Evolutionary conservation across 2,797 vertebrate genomes (phyloP).

Genomic region (Holocentrus rufus): DNA sequence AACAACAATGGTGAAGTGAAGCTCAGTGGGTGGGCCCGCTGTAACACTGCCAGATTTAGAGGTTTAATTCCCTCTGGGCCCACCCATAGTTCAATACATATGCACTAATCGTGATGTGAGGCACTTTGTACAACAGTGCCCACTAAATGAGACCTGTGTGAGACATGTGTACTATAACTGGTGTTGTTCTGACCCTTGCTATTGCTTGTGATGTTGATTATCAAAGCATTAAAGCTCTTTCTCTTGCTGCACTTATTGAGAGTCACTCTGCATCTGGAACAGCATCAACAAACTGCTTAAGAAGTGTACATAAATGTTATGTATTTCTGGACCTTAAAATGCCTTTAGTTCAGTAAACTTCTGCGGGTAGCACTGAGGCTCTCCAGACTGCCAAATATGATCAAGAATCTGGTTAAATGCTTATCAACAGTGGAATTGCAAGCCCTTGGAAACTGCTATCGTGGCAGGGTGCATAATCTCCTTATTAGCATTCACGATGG

Average conservation of each 20-base stretch:
- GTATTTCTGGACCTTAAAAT: constrained; percentile 50
- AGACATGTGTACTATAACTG: background rate
- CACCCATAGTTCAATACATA: too few species aligned
- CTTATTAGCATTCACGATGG: constrained; percentile 56
- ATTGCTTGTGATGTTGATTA: constrained; percentile 34
- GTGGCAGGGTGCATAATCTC: constrained; percentile 55
- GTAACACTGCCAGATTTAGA: too few species aligned
- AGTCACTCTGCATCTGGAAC: constrained; percentile 36
- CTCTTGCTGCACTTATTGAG: constrained; percentile 26
- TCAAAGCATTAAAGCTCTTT: background rate
- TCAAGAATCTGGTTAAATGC: constrained; percentile 73
- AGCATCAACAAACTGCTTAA: constrained; percentile 18
- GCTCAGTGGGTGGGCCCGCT: too few species aligned
- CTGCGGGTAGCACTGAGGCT: constrained; percentile 47
- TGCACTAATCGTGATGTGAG: too few species aligned
- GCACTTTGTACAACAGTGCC: too few species aligned
- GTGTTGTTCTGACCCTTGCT: constrained; percentile 7
- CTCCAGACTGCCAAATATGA: constrained; percentile 42
- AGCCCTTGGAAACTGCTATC: constrained; percentile 74
- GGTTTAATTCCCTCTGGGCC: too few species aligned
- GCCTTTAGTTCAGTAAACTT: constrained; percentile 64
- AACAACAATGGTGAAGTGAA: too few species aligned
- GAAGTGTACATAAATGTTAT: constrained; percentile 36
- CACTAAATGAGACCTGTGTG: background rate
- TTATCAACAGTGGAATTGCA: constrained; percentile 78